phyloP scores from a whole-genome alignment of 2,888 invertebrate genomes.

The Rhopalosiphum nymphaeae region DNA sequence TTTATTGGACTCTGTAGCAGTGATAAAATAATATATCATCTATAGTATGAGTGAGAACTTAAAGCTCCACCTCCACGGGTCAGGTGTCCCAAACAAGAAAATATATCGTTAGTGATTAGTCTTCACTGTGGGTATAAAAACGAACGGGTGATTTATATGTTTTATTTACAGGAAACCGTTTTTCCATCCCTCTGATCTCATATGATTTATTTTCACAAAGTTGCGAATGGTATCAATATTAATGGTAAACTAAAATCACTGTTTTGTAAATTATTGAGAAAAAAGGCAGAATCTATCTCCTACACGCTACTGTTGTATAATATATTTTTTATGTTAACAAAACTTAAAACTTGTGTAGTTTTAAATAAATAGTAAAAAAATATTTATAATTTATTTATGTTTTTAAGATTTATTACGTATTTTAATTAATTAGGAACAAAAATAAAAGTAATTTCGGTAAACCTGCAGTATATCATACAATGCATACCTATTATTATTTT shows the following conservation, averaged over 20 bases:
- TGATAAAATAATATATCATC: constrained; percentile 64
- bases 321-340: not conserved
- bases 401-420: not conserved
- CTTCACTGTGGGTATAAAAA: constrained; percentile 48
- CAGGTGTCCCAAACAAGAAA: constrained; percentile 39
- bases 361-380: not conserved
- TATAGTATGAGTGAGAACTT: not conserved
- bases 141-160: constrained; percentile 59
- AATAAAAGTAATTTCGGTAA: not conserved
- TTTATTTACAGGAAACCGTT: constrained; percentile 41
- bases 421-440: not conserved
- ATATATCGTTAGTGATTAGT: constrained; percentile 60
- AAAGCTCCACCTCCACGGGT: constrained; percentile 17
- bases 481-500: not conserved
- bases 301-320: not conserved
- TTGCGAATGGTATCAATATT: not conserved
- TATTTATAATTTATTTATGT: not conserved
- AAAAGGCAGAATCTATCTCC: not conserved
- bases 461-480: not conserved
- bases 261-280: not conserved
- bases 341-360: not conserved
- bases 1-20: constrained; percentile 49
- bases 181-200: not conserved
- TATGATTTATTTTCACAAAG: constrained; percentile 45
- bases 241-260: not conserved